Percentiles rank a stretch among this genome's conserved stretches.
phyloP scores from a whole-genome alignment of 2,113 vertebrate genomes.

The Corythornis madagascariensis region DNA sequence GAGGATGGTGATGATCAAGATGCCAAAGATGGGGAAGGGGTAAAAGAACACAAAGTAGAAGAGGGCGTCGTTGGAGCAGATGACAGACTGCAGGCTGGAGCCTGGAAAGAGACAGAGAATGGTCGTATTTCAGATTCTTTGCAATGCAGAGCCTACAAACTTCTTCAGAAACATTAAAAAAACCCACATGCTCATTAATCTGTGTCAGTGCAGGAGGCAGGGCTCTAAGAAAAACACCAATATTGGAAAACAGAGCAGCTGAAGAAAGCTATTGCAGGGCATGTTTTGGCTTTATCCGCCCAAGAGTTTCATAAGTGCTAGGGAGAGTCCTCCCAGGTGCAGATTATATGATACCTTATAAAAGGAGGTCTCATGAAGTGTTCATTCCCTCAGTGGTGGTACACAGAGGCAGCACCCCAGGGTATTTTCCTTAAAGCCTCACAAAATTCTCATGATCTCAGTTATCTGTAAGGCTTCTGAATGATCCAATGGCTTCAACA shows the following conservation, averaged over 20 bases:
- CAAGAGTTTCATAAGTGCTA: background rate
- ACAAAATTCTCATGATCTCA: background rate
- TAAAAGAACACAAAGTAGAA: slow-evolving; percentile 99
- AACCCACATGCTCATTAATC: background rate
- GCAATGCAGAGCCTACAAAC: background rate
- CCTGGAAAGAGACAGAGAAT: slow-evolving; percentile 69
- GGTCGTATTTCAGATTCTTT: background rate
- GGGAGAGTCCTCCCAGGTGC: background rate
- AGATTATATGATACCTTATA: background rate
- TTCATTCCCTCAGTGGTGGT: background rate
- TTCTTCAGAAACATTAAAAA: background rate
- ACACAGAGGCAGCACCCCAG: background rate
- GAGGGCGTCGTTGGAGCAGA: slow-evolving; percentile 93
- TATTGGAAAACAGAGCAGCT: background rate
- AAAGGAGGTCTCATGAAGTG: background rate
- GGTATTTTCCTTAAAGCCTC: background rate
- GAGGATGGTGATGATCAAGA: slow-evolving; percentile 93
- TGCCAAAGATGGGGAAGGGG: slow-evolving; percentile 96
- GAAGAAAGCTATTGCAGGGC: background rate
- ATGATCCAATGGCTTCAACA: background rate
- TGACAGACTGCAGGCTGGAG: slow-evolving; percentile 88
- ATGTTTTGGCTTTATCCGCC: background rate
- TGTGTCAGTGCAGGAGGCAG: background rate
- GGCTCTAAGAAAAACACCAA: background rate
- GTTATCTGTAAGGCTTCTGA: background rate